phyloP scores from a whole-genome alignment of 1,140 invertebrate genomes.

The Parapsyche elsis region DNA sequence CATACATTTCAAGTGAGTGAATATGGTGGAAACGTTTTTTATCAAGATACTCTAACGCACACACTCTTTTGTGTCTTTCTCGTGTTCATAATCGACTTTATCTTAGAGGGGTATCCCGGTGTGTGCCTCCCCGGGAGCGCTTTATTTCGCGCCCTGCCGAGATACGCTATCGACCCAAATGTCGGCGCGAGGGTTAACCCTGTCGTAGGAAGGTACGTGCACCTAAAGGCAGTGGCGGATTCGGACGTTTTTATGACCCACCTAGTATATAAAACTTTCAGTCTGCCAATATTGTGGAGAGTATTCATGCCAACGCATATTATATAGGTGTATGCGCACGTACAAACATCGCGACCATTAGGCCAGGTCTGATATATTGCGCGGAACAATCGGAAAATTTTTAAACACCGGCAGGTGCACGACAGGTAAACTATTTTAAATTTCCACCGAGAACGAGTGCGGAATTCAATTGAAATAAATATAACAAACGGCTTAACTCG shows the following conservation, averaged over 20 bases:
- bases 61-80: neutral
- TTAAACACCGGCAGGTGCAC: too few relatives aligned
- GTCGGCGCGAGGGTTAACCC: conserved; percentile 10
- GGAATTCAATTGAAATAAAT: too few relatives aligned
- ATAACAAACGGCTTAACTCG: too few relatives aligned
- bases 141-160: conserved; percentile 5
- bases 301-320: neutral
- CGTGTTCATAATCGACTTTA: conserved; percentile 26
- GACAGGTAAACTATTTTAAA: too few relatives aligned
- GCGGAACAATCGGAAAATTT: too few relatives aligned
- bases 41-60: too few relatives aligned
- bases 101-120: neutral
- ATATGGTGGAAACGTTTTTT: too few relatives aligned
- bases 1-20: too few relatives aligned
- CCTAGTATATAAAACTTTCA: conserved; percentile 21
- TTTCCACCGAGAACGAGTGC: too few relatives aligned
- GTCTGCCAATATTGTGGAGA: conserved; percentile 23
- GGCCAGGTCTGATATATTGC: too few relatives aligned
- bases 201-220: neutral
- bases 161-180: conserved; percentile 22
- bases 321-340: neutral
- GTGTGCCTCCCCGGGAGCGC: neutral
- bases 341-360: neutral
- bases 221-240: neutral
- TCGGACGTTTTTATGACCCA: conserved; percentile 28